These are phyloP conservation scores for Dryocosmus kuriphilus DNA, from an alignment of 2,888 invertebrate species.

Conservation along the genomic window DNA sequence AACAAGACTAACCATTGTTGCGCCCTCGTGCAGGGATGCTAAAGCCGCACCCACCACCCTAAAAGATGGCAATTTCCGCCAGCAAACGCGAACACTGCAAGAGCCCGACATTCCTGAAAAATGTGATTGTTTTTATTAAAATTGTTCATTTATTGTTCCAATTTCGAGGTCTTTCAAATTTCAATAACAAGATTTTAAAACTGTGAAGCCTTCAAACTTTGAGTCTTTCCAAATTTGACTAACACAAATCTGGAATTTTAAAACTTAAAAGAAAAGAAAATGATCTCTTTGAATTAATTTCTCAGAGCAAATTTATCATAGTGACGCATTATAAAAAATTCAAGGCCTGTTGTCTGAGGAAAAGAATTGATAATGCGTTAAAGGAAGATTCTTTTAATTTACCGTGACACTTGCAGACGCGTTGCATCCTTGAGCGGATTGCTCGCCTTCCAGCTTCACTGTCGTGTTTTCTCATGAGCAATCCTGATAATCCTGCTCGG, in stretches of 20 bases:
- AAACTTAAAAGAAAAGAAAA: no score
- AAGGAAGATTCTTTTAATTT: slow-evolving; percentile 42
- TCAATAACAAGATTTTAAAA: no score
- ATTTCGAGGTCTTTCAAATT: not conserved
- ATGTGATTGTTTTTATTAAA: slow-evolving; percentile 3
- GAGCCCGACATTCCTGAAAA: slow-evolving; percentile 87
- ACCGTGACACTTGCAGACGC: slow-evolving; percentile 95
- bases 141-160: no score
- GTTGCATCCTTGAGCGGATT: slow-evolving; percentile 88
- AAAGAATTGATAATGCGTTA: not conserved
- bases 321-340: not conserved
- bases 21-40: slow-evolving; percentile 90
- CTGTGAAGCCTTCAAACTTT: no score
- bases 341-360: not conserved
- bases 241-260: no score
- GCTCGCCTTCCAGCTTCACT: slow-evolving; percentile 94
- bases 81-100: slow-evolving; percentile 93
- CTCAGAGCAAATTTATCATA: not conserved
- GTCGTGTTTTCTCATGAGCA: slow-evolving; percentile 93
- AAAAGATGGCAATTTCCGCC: slow-evolving; percentile 90
- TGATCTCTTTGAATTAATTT: not conserved
- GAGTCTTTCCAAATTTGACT: no score
- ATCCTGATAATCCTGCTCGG: slow-evolving; percentile 72
- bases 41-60: slow-evolving; percentile 88
- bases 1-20: slow-evolving; percentile 86